A percentile compares a stretch with the other conserved stretches of the same genome.
These are phyloP conservation scores for Arion vulgaris DNA, from an alignment of 1,140 invertebrate genomes.

Conservation along the genomic window DNA sequence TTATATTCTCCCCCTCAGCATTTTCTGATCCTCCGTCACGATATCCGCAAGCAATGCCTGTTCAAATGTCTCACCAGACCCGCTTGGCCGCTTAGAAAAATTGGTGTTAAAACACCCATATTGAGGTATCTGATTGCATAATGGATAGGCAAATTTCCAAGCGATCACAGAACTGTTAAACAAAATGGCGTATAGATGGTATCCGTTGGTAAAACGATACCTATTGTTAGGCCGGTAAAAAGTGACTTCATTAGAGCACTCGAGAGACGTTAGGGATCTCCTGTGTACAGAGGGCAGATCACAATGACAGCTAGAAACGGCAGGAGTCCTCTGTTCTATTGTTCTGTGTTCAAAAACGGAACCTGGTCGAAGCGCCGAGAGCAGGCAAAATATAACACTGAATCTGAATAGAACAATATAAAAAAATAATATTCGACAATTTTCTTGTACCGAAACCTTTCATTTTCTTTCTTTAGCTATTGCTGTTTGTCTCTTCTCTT, in stretches of 20 bases:
- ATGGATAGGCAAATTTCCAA: neutral
- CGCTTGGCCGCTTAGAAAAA: too few relatives aligned
- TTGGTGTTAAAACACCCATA: neutral
- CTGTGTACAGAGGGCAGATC: neutral
- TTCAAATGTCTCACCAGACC: too few relatives aligned
- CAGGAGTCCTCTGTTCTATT: neutral
- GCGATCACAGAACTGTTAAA: neutral
- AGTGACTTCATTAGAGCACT: conserved; percentile 2
- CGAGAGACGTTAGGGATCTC: neutral
- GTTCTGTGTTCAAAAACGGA: neutral
- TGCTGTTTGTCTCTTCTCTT: too few relatives aligned
- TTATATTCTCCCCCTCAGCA: too few relatives aligned
- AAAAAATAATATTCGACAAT: too few relatives aligned
- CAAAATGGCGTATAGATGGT: conserved; percentile 1
- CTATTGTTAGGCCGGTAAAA: neutral
- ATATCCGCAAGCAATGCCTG: too few relatives aligned
- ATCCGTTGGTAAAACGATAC: conserved; percentile 2
- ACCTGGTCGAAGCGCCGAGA: neutral
- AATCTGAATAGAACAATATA: too few relatives aligned
- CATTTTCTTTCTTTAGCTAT: neutral
- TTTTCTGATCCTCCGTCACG: too few relatives aligned
- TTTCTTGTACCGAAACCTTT: neutral
- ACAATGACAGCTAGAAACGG: neutral
- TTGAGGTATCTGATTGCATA: neutral
- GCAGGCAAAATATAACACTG: neutral